Evolutionary conservation across 2,797 vertebrate species (phyloP), one percentile per base, ranked within the genome.

Genomic region (Nyctibius grandis): DNA sequence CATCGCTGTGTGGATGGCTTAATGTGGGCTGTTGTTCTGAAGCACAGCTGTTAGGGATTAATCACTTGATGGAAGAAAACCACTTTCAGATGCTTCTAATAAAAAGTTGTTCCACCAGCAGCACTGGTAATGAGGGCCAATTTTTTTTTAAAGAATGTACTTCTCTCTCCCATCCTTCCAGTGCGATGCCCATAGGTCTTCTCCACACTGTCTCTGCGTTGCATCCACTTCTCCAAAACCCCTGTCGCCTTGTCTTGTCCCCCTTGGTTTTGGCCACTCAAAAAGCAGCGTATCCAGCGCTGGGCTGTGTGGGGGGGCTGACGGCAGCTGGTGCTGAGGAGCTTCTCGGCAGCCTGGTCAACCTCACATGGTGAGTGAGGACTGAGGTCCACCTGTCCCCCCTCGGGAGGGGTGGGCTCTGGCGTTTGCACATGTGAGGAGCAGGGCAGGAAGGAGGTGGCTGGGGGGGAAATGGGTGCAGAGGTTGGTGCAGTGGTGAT

Each of bases 81-180:
- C 12, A 15, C 59, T 88, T 95, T 89, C 75, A 88, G 91, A 91
- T 85, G 72, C 47, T 77, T 82, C 81, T 63, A 33, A 50, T 75
- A 65, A 65, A 44, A 79, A 59, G 13, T 28, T 85, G 28, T 59
- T 88, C 68, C 60, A 77, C 12, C 47, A 91, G 60, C 72, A 95
- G 64, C 48, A 36, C 51, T 70, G 70, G 36, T 83, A 80, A 69
- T 0, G 20, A 67, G 54, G 31, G 25, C 12, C 11, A 33, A 34
- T 45, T 56, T 40, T 59, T 59, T 61, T 33, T 48, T 40, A 5
- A 45, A 48, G 31, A 79, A 65, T 7, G 23, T 18, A 6, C 17
- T 72, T 72, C 31, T 93, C 36, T 53, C 26, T 81, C 25, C 54
- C 1, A 0, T 33, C 33, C 21, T 86, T 70, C 29, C 33, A 47